Evolutionary conservation across 2,113 vertebrate genomes (phyloP).

Genomic region (Nothobranchius kuhntae): DNA sequence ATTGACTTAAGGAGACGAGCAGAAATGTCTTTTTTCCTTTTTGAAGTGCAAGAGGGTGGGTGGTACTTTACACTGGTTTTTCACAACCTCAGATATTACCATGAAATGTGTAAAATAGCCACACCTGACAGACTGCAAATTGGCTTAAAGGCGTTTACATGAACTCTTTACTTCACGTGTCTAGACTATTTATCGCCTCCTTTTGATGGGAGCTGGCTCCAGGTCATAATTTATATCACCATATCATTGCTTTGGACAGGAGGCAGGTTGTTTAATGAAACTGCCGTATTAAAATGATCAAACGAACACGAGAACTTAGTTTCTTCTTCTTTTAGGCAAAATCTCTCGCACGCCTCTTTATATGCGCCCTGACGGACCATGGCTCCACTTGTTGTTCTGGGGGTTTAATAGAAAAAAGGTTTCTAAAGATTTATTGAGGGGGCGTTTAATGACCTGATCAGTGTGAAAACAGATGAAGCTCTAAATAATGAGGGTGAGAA

Average conservation of each 20-base stretch:
- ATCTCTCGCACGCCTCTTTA: slow-evolving; percentile 26
- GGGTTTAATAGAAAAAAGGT: slow-evolving; percentile 72
- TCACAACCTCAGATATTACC: slow-evolving; percentile 9
- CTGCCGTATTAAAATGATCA: too few relatives aligned
- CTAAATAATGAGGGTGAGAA: slow-evolving; percentile 65
- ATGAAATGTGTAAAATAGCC: slow-evolving; percentile 15
- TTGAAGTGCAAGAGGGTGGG: background rate
- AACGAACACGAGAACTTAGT: background rate
- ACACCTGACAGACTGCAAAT: slow-evolving; percentile 8
- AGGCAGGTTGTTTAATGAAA: slow-evolving; percentile 47
- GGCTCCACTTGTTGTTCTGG: slow-evolving; percentile 71
- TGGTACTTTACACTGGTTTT: slow-evolving; percentile 9
- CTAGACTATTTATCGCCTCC: slow-evolving; percentile 13
- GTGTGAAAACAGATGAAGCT: slow-evolving; percentile 72
- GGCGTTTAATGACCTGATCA: slow-evolving; percentile 79
- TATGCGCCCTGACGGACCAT: slow-evolving; percentile 65
- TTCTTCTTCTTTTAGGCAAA: too few relatives aligned
- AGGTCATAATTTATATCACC: slow-evolving; percentile 31
- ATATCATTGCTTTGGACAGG: slow-evolving; percentile 25
- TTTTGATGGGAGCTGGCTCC: slow-evolving; percentile 40
- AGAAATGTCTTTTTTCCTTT: too few relatives aligned
- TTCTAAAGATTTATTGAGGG: slow-evolving; percentile 79
- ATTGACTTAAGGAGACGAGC: too few relatives aligned
- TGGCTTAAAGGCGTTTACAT: slow-evolving; percentile 7
- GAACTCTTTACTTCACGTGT: slow-evolving; percentile 13